Evolutionary conservation across 2,113 vertebrate species (phyloP).

Genomic region (Odontophorus gujanensis): DNA sequence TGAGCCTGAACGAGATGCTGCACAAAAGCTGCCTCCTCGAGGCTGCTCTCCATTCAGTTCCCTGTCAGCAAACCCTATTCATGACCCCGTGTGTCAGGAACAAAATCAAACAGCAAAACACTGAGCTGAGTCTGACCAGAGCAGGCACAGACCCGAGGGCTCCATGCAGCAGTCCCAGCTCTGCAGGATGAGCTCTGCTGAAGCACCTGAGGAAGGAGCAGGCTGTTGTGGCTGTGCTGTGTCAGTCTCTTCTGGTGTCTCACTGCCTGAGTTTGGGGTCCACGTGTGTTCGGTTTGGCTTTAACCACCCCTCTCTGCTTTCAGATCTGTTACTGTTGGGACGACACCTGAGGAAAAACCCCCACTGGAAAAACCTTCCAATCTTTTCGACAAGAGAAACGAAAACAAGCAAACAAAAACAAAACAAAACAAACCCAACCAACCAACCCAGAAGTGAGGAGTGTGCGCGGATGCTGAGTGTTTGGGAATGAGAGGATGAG

Average conservation of each 20-base stretch:
- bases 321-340: conserved; percentile 81
- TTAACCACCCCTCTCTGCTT: conserved; percentile 34
- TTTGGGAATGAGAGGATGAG: conserved; percentile 91
- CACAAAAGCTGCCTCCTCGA: not conserved
- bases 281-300: accelerated
- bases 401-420: not conserved
- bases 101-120: accelerated
- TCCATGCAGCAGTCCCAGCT: not conserved
- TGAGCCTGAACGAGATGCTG: not conserved
- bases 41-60: not conserved
- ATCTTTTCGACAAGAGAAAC: conserved; percentile 78
- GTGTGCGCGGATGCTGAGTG: conserved; percentile 91
- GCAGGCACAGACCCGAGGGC: not conserved
- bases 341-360: conserved; percentile 82
- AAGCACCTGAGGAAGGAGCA: not conserved
- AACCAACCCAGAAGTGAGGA: conserved; percentile 83
- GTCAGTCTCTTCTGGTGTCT: not conserved
- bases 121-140: not conserved
- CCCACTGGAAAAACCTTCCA: conserved; percentile 93
- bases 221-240: not conserved
- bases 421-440: not conserved
- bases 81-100: not conserved
- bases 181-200: not conserved
- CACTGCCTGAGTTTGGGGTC: accelerated
- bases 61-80: not conserved